A percentile compares a stretch with the other conserved stretches of the same genome.
Evolutionary conservation across 2,888 invertebrate species (phyloP).

Genomic region (Lasiommata megera): DNA sequence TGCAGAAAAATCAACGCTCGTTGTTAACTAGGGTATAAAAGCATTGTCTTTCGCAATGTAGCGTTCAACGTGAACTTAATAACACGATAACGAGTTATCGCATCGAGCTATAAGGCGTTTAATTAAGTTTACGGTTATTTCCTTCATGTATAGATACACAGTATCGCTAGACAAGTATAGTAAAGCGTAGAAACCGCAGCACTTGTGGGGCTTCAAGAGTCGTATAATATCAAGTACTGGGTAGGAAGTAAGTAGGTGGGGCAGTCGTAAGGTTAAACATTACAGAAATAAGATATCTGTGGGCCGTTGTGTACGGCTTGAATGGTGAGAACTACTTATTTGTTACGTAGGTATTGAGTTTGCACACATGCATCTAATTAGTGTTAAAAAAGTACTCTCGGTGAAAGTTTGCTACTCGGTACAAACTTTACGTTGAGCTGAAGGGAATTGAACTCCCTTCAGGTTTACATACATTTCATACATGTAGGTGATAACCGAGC

Average conservation of each 20-base stretch:
- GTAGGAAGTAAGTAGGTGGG: slow-evolving; percentile 73
- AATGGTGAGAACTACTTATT: slow-evolving; percentile 26
- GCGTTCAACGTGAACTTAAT: neutral
- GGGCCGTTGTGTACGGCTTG: slow-evolving; percentile 45
- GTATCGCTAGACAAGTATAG: slow-evolving; percentile 39
- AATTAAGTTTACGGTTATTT: slow-evolving; percentile 38
- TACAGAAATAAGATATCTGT: slow-evolving; percentile 79
- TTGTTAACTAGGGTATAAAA: neutral
- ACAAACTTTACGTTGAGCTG: neutral
- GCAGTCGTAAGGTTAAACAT: slow-evolving; percentile 80
- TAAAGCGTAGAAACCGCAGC: slow-evolving; percentile 74
- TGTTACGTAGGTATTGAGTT: slow-evolving; percentile 6
- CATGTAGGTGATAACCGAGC: neutral
- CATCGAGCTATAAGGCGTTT: slow-evolving; percentile 26
- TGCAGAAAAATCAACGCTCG: neutral
- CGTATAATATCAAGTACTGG: slow-evolving; percentile 66
- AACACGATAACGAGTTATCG: slow-evolving; percentile 27
- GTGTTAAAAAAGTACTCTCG: neutral
- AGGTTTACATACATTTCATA: neutral
- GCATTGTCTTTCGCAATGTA: neutral
- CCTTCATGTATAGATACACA: slow-evolving; percentile 37
- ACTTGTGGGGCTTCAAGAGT: slow-evolving; percentile 74
- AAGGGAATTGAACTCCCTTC: neutral
- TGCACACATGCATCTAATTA: slow-evolving; percentile 7
- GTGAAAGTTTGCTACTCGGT: neutral